Evolutionary conservation across 2,113 vertebrate genomes (phyloP).

Genomic region (Tragelaphus strepsiceros): DNA sequence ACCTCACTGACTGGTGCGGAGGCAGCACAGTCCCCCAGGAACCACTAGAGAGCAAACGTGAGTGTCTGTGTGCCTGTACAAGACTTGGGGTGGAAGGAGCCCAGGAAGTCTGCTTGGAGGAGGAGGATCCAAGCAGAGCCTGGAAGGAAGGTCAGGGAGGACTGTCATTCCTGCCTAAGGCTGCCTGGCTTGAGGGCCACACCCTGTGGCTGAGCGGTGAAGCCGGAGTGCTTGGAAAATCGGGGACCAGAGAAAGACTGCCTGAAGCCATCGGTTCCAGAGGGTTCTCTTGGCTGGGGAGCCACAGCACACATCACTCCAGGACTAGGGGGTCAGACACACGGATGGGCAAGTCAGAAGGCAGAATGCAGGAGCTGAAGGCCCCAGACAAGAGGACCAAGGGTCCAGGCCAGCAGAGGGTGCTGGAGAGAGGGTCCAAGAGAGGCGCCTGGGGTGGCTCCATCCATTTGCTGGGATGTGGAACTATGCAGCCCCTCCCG

Average conservation of each 20-base stretch:
- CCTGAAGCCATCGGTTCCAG: not conserved
- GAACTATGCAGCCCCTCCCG: not conserved
- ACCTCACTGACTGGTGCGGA: not conserved
- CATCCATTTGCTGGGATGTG: not conserved
- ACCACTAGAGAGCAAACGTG: not conserved
- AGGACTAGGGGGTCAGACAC: not conserved
- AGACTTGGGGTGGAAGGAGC: not conserved
- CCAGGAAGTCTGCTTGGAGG: not conserved
- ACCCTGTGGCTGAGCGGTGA: not conserved
- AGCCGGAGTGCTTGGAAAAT: not conserved
- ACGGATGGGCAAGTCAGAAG: not conserved
- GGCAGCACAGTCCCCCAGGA: accelerated
- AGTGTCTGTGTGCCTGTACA: not conserved
- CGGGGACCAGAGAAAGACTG: not conserved
- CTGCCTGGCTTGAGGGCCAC: not conserved
- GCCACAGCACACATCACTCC: not conserved
- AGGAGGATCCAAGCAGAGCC: not conserved
- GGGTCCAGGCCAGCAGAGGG: not conserved
- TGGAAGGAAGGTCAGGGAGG: not conserved
- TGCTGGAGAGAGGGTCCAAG: not conserved
- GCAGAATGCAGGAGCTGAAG: not conserved
- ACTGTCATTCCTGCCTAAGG: not conserved
- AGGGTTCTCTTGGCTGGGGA: not conserved
- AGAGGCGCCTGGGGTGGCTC: not conserved
- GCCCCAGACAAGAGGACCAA: not conserved